Evolutionary conservation across 2,797 vertebrate species (phyloP).

Genomic region (Anabas testudineus): DNA sequence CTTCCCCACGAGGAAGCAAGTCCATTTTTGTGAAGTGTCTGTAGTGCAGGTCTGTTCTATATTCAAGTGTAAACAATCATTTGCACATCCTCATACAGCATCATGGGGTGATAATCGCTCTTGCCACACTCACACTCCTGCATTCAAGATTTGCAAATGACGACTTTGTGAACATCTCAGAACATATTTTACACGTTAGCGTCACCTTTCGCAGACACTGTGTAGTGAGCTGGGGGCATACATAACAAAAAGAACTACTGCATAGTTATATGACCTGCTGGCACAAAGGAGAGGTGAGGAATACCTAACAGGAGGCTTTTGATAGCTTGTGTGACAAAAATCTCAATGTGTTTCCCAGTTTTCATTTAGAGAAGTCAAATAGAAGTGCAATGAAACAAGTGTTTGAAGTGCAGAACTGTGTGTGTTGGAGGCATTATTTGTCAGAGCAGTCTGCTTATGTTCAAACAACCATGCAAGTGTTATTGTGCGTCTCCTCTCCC

Average conservation of each 20-base stretch:
- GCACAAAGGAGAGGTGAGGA: conserved; percentile 20
- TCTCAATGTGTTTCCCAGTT: conserved; percentile 24
- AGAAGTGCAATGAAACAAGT: not conserved
- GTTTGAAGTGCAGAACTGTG: not conserved
- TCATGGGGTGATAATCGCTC: conserved; percentile 25
- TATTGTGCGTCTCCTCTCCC: not conserved
- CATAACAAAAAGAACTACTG: conserved; percentile 45
- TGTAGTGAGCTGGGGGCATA: conserved; percentile 25
- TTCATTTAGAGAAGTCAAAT: conserved; percentile 18
- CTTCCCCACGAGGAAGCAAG: conserved; percentile 13
- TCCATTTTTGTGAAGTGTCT: conserved; percentile 34
- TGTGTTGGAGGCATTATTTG: not conserved
- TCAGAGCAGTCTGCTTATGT: not conserved
- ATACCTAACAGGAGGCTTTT: conserved; percentile 30
- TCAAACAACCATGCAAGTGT: not conserved
- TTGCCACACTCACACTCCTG: conserved; percentile 13
- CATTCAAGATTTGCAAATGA: conserved; percentile 42
- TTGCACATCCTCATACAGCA: conserved; percentile 2
- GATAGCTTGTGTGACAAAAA: conserved; percentile 18
- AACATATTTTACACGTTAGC: conserved; percentile 47
- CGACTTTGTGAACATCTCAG: conserved; percentile 57
- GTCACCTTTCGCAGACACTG: conserved; percentile 40
- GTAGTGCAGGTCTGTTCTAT: conserved; percentile 39
- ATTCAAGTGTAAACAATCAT: conserved; percentile 41
- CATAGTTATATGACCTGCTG: conserved; percentile 47